These are phyloP conservation scores for Marmota flaviventris DNA, from an alignment of 2,113 vertebrate genomes.

Conservation along the genomic window DNA sequence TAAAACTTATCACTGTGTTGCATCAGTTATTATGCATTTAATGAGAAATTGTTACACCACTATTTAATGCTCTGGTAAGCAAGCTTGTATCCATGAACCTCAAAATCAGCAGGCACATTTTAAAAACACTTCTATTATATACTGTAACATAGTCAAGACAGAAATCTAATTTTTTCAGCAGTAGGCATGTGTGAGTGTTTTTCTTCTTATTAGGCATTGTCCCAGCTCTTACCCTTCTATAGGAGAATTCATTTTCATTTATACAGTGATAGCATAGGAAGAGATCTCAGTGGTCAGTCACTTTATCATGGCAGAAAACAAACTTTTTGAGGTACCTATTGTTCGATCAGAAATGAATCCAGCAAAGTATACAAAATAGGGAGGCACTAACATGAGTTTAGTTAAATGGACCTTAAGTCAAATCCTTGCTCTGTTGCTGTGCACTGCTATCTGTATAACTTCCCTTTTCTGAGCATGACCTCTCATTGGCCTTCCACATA, in stretches of 20 bases:
- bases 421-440: neutral
- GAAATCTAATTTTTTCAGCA: neutral
- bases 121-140: neutral
- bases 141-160: neutral
- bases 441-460: neutral
- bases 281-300: neutral
- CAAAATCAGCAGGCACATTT: neutral
- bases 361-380: neutral
- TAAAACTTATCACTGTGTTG: neutral
- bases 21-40: neutral
- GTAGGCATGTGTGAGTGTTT: neutral
- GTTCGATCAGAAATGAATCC: neutral
- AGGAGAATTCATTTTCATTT: neutral
- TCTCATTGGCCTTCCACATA: neutral
- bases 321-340: neutral
- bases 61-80: slow-evolving; percentile 25
- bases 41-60: neutral
- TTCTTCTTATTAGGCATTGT: neutral
- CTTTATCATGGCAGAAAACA: neutral
- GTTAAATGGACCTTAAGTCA: neutral
- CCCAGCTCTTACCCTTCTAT: neutral
- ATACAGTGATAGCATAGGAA: neutral
- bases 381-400: neutral
- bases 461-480: neutral
- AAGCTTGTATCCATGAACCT: slow-evolving; percentile 4